Base-by-base conservation (phyloP, 1,140 invertebrate species). In the Drosophila virilis region DNA sequence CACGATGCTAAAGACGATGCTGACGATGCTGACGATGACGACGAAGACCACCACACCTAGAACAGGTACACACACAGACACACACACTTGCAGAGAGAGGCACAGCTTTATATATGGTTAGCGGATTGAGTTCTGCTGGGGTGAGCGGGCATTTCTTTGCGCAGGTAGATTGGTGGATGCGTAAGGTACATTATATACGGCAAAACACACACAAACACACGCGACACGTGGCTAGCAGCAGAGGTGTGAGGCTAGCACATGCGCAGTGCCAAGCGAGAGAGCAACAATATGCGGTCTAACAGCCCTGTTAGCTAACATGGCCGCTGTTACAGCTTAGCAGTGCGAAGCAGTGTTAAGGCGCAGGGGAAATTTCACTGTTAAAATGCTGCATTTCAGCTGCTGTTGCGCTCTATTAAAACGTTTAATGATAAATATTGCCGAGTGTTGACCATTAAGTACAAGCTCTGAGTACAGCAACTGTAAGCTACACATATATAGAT, bases 91-190 rank as follows among this genome's bases (percentile, higher is more conserved):
- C 42, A 33, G 40, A 74, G 54, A 71, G 67, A 71, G 73, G 43
- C 38, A 52, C 48, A 67, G 71, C 65, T 70, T 46, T 70, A 50
- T 74, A 43, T 74, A 70, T 74, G 48, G 35, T 54, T 51, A 46
- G 48, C 62, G 46, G 71, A 37, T 59, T 76, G 67, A 55, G 69
- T 35, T 54, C 55, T 48, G 59, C 46, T 55, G 80, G 61, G 67
- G 58, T 58, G 74, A 77, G 50, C 46, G 67, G 22, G 62, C 58
- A 57, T 35, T 72, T 76, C 72, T 80, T 85, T 90, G 79, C 84
- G 90, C 90, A 91, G 90, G 90, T 91, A 91, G 90, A 91, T 91
- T 91, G 90, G 90, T 91, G 90, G 90, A 91, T 91, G 90, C 90
- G 90, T 89, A 90, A 89, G 84, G 84, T 89, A 80, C n/a, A 80